Percentiles rank a stretch among this genome's conserved stretches.
phyloP scores from a whole-genome alignment of 2,888 invertebrate species.

The Ormyrus thymus region DNA sequence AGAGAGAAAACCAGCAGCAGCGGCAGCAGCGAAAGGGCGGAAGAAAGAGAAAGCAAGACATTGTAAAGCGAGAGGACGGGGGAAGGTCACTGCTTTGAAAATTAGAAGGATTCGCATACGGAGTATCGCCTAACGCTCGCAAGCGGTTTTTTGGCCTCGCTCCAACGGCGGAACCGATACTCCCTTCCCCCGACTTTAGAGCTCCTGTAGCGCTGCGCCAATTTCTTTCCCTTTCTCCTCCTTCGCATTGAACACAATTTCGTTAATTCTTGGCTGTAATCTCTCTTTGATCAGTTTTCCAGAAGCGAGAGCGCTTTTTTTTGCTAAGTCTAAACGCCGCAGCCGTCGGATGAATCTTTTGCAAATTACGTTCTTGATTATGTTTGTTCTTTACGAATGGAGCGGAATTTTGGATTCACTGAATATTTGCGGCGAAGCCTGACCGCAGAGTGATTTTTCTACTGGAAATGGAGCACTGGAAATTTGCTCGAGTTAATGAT shows the following conservation, averaged over 20 bases:
- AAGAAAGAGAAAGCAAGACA: neutral
- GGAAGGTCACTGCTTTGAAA: conserved; percentile 38
- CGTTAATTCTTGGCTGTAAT: too few species aligned
- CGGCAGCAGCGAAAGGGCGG: neutral
- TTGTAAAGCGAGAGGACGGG: conserved; percentile 1
- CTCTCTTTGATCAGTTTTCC: too few species aligned
- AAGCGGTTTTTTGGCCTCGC: conserved; percentile 32
- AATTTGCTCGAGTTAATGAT: too few species aligned
- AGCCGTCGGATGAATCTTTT: too few species aligned
- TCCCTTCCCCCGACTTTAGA: conserved; percentile 4
- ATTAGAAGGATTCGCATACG: conserved; percentile 47
- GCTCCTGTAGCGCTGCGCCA: conserved; percentile 25
- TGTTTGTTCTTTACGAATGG: too few species aligned
- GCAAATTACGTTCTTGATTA: too few species aligned
- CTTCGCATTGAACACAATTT: neutral
- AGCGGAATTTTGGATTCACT: too few species aligned
- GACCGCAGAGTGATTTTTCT: too few species aligned
- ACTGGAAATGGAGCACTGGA: too few species aligned
- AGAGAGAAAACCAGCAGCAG: neutral
- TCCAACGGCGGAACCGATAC: conserved; percentile 37
- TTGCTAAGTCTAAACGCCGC: too few species aligned
- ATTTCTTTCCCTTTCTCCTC: neutral
- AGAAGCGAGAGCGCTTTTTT: too few species aligned
- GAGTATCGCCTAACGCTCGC: conserved; percentile 26
- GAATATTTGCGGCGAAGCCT: too few species aligned